These are phyloP conservation scores for Aphidius ervi DNA, from an alignment of 1,140 invertebrate genomes.

Conservation along the genomic window DNA sequence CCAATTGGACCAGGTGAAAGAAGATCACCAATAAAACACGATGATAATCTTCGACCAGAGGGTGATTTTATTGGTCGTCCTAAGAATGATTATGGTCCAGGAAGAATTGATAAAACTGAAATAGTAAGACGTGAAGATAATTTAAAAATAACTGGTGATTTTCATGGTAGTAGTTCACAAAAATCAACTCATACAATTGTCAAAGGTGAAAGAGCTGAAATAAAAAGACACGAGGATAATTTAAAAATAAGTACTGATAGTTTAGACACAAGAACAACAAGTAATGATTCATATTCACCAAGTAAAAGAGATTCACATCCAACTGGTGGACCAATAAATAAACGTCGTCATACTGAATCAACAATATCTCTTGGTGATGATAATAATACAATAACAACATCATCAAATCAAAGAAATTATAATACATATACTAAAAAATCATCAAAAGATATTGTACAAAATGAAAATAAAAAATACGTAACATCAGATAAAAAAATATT, in stretches of 20 bases:
- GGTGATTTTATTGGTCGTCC: constrained; percentile 50
- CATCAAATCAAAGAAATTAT: constrained; percentile 60
- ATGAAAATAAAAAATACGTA: constrained; percentile 27
- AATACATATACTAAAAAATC: constrained; percentile 57
- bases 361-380: constrained; percentile 62
- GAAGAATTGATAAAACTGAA: constrained; percentile 38
- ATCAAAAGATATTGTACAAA: constrained; percentile 37
- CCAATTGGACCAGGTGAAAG: constrained; percentile 47
- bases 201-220: constrained; percentile 55
- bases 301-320: constrained; percentile 39
- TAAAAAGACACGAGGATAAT: constrained; percentile 56
- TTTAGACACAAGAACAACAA: constrained; percentile 55
- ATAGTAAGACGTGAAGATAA: constrained; percentile 52
- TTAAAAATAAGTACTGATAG: constrained; percentile 52
- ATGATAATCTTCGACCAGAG: constrained; percentile 60
- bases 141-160: constrained; percentile 53
- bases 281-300: constrained; percentile 49
- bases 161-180: constrained; percentile 47
- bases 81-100: constrained; percentile 41
- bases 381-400: constrained; percentile 47
- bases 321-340: constrained; percentile 37
- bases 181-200: constrained; percentile 51
- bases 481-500: constrained; percentile 45
- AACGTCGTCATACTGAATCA: constrained; percentile 59
- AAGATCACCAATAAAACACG: constrained; percentile 47